phyloP scores from a whole-genome alignment of 2,888 invertebrate genomes.

The Caenorhabditis sp. region DNA sequence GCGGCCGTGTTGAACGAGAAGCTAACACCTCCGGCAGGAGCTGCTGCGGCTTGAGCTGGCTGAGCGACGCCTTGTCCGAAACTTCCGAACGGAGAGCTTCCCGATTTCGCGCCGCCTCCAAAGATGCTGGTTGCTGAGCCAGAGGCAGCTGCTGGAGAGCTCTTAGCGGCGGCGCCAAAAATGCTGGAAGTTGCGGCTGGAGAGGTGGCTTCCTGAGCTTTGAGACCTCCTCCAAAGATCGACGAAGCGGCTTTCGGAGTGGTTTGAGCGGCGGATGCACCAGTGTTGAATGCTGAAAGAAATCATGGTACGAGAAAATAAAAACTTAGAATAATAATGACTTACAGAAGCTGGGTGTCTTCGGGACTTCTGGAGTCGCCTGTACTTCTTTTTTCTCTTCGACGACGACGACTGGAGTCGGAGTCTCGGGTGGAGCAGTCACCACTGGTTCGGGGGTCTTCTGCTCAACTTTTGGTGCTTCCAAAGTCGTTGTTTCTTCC shows the following conservation, averaged over 20 bases:
- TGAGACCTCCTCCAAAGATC: slow-evolving; percentile 41
- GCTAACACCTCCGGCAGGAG: slow-evolving; percentile 19
- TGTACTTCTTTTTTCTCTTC: slow-evolving; percentile 10
- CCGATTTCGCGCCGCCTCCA: slow-evolving; percentile 35
- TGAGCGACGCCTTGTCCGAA: slow-evolving; percentile 37
- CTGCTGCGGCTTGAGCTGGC: slow-evolving; percentile 24
- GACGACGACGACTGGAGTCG: no score
- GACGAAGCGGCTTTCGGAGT: slow-evolving; percentile 35
- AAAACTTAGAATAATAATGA: no score
- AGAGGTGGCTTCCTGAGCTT: not conserved
- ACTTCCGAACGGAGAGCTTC: slow-evolving; percentile 40
- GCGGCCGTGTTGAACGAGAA: slow-evolving; percentile 54
- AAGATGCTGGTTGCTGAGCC: slow-evolving; percentile 35
- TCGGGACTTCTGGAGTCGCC: not conserved
- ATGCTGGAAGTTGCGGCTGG: slow-evolving; percentile 14
- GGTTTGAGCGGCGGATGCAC: not conserved
- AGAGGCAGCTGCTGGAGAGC: slow-evolving; percentile 1
- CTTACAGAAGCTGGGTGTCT: slow-evolving; percentile 51
- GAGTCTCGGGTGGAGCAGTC: not conserved
- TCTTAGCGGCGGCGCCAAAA: slow-evolving; percentile 31
- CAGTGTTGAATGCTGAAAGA: slow-evolving; percentile 45
- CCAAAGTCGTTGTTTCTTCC: not conserved
- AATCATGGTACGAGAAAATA: no score
- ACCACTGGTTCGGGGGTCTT: slow-evolving; percentile 8
- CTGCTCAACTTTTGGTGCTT: slow-evolving; percentile 11